Base-by-base conservation (phyloP, 2,888 invertebrate species). In the Drosophila suboccidentalis region DNA sequence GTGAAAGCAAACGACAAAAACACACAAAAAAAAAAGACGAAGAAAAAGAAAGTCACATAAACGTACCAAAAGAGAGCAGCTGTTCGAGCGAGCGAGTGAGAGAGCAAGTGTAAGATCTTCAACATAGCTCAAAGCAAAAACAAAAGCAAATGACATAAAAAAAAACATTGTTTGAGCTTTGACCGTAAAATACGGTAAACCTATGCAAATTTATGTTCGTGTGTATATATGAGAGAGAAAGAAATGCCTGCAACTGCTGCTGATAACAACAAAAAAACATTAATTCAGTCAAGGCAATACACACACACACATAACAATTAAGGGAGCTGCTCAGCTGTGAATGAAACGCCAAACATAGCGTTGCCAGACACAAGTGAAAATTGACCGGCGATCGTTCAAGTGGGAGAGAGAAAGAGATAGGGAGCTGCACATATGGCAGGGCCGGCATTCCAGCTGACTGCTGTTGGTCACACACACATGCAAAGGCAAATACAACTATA, bases 1-100 rank as follows among this genome's bases (percentile, higher is more conserved):
- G 77, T 78, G 77, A 78, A 79, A 78, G 80, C 77, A 78, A 74
- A 49, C 43, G 53, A 43, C 43, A 64, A 19, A 66, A 65, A 64
- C 55, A 10, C 47, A 68, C 47, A 55, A 60, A 58, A 51, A 17
- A 57, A 17, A 44, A 36, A 22, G 64, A 58, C 57, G 59, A 47
- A 43, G 39, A 58, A 59, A 60, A 60, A 71, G 79, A 79, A 75
- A 77, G 80, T 63, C 70, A 54, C 50, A 49, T n/a, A 62, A 55
- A 22, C 62, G 62, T 47, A 51, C 17, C 13, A 36, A 38, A 43
- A 57, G 44, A 59, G 50, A 51, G 71, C 53, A 58, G 55, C 41
- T 47, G 19, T 29, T 17, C 1, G 39, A 22, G 41, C 19, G 53
- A 32, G 46, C 17, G 53, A 34, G 47, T 22, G 29, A 22, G 41